Evolutionary conservation across 2,888 invertebrate genomes (phyloP).

Genomic region (Biston betularia): DNA sequence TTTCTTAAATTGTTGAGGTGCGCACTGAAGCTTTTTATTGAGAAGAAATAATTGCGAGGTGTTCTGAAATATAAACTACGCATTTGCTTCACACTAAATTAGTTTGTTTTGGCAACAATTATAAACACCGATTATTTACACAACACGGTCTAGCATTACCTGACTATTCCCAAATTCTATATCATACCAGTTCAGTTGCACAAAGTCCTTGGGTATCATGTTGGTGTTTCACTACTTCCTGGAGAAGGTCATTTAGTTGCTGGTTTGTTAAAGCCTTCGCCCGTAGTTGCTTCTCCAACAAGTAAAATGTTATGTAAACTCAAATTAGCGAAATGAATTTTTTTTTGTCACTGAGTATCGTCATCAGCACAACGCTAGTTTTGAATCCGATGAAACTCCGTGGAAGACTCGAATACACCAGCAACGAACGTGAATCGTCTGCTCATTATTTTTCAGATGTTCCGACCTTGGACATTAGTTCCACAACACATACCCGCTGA

Average conservation of each 20-base stretch:
- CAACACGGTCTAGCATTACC: conserved; percentile 23
- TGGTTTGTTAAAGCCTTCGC: conserved; percentile 66
- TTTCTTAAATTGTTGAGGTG: conserved; percentile 65
- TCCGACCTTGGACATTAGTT: conserved; percentile 84
- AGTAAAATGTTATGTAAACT: conserved; percentile 22
- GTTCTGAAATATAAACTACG: conserved; percentile 34
- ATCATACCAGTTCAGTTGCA: conserved; percentile 21
- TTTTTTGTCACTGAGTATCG: conserved; percentile 4
- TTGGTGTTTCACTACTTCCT: conserved; percentile 49
- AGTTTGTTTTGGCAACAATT: conserved; percentile 33
- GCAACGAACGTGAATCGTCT: conserved; percentile 79
- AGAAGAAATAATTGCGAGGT: conserved; percentile 39
- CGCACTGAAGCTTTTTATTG: conserved; percentile 51
- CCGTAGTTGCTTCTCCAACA: conserved; percentile 37
- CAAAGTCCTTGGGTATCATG: conserved; percentile 35
- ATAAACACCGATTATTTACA: conserved; percentile 30
- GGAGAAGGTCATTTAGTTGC: conserved; percentile 65
- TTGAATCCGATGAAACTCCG: conserved; percentile 47
- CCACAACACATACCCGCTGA: conserved; percentile 82
- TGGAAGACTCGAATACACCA: conserved; percentile 70
- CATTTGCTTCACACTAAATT: conserved; percentile 41
- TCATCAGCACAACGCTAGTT: conserved; percentile 24
- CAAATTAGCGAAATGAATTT: conserved; percentile 3
- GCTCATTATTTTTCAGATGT: conserved; percentile 85
- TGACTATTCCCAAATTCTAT: conserved; percentile 26